phyloP scores from a whole-genome alignment of 2,113 vertebrate genomes.

The Corynorhinus townsendii region DNA sequence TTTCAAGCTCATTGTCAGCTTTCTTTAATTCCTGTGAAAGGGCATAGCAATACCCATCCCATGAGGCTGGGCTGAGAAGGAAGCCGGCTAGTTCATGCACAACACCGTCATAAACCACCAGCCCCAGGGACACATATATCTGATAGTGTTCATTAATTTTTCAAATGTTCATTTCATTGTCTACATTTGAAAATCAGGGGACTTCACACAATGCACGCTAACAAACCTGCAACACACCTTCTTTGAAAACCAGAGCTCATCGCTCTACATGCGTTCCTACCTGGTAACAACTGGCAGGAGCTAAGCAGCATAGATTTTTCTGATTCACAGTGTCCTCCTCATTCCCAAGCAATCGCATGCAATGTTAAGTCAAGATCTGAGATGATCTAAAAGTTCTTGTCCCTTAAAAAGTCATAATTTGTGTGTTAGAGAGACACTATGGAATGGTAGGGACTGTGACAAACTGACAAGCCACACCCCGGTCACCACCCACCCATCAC shows the following conservation, averaged over 20 bases:
- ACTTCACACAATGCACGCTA: neutral
- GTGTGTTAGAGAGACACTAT: neutral
- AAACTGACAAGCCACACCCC: neutral
- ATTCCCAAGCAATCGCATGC: neutral
- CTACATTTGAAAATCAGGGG: neutral
- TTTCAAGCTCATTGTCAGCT: neutral
- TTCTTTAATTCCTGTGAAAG: neutral
- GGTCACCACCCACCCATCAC: neutral
- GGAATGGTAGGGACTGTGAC: neutral
- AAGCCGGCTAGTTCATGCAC: neutral
- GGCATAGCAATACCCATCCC: neutral
- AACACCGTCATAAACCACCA: neutral
- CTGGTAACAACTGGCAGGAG: fast-evolving
- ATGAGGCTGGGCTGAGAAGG: neutral
- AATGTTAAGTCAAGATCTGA: neutral
- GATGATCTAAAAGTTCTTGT: neutral
- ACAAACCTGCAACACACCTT: neutral
- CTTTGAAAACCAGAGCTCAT: neutral
- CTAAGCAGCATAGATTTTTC: neutral
- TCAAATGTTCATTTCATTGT: neutral
- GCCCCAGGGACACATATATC: neutral
- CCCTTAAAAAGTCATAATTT: neutral
- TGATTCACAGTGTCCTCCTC: neutral
- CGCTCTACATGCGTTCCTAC: no score
- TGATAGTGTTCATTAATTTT: neutral